Evolutionary conservation across 2,888 invertebrate species (phyloP).

Genomic region (Apotomis turbidana): DNA sequence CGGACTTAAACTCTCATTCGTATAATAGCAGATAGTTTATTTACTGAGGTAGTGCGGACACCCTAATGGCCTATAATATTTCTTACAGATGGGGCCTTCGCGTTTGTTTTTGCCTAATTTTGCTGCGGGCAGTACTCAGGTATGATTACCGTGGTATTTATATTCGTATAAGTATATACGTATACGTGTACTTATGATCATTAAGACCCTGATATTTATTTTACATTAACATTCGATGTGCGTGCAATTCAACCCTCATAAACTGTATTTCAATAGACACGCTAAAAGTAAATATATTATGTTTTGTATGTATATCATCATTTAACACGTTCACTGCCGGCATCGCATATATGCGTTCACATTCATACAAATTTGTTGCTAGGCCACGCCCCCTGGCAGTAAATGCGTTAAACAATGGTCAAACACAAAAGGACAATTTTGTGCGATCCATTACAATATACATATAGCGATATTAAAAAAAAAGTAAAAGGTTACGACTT

Average conservation of each 20-base stretch:
- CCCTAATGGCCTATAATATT: slow-evolving; percentile 68
- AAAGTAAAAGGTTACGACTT: too few species aligned
- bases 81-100: slow-evolving; percentile 63
- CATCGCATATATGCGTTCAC: too few species aligned
- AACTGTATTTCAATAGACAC: neutral
- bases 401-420: too few species aligned
- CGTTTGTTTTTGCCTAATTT: slow-evolving; percentile 54
- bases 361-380: too few species aligned
- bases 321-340: too few species aligned
- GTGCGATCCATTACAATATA: too few species aligned
- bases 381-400: too few species aligned
- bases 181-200: neutral
- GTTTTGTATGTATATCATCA: neutral
- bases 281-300: neutral
- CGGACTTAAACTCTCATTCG: slow-evolving; percentile 80
- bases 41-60: slow-evolving; percentile 60
- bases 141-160: slow-evolving; percentile 6
- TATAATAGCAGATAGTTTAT: slow-evolving; percentile 76
- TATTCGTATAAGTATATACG: neutral
- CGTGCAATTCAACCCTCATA: neutral
- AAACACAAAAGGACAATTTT: too few species aligned
- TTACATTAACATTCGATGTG: neutral
- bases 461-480: too few species aligned
- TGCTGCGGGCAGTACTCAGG: slow-evolving; percentile 15
- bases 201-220: neutral